Evolutionary conservation across 2,113 vertebrate genomes (phyloP), one percentile per base, ranked within the genome.

Genomic region (Romanogobio albipinnatus): DNA sequence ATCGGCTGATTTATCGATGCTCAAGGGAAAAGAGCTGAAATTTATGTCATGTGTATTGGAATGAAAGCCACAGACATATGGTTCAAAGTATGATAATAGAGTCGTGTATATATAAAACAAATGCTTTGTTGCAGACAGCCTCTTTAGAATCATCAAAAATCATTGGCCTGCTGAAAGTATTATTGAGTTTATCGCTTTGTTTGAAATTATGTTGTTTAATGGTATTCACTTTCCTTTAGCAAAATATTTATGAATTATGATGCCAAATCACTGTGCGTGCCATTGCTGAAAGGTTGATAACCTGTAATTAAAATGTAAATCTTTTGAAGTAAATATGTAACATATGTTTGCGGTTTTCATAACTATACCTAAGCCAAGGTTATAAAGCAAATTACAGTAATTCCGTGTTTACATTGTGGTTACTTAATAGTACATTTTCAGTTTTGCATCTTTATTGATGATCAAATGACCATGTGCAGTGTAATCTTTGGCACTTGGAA

Each of bases 31-130:
- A 19, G 76, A 59, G 76, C 49, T 78, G 53, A 78, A 78, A 78
- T 78, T 39, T 43, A 78, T 61, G 36, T 78, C 51, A 4, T 39
- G 29, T 78, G 76, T 59, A 56, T 24, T 58, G 76, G 33, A 61
- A 61, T 14, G 26, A 78, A 53, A 76, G 49, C 74, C 15, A 13
- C 47, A 76, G 74, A 76, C 74, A 76, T 76, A 9, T 76, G 74
- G 74, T 29, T 29, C 13, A 76, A 76, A 76, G 74, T 78, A 39
- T 61, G 51, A 61, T 78, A 78, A 59, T 58, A 59, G 51, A 78
- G 51, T 76, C 15, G 2, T 59, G 2, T 59, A 39, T 39, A 36
- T 11, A 75, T 26, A 26, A 49, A 51, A 75, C 33, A 78, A 78
- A 78, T 61, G 33, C 19, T 78, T 78, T 22, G 13, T 11, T 78